Percentiles rank a stretch among this genome's conserved stretches.
These are phyloP conservation scores for Dallia pectoralis DNA, from an alignment of 2,797 vertebrate species.

Conservation along the genomic window DNA sequence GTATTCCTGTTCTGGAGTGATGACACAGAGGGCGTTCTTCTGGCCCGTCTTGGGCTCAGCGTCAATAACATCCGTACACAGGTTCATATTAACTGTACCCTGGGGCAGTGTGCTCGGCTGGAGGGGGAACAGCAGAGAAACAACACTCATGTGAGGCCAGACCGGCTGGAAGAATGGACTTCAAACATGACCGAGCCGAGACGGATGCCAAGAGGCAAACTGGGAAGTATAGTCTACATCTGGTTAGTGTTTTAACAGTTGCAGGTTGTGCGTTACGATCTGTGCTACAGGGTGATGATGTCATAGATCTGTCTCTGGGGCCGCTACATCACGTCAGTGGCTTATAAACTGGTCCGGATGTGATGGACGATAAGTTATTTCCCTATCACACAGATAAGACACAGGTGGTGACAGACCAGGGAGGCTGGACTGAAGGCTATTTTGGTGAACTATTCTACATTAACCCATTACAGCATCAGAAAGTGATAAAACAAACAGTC, in stretches of 20 bases:
- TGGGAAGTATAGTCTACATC: not conserved
- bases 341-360: not conserved
- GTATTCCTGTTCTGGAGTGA: constrained; percentile 81
- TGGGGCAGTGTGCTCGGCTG: constrained; percentile 82
- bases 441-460: not conserved
- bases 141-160: not conserved
- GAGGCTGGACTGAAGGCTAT: constrained; percentile 48
- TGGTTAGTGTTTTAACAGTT: not conserved
- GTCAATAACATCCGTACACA: constrained; percentile 77
- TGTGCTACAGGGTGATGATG: not conserved
- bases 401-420: constrained; percentile 38
- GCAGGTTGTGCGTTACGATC: not conserved
- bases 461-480: too few relatives aligned
- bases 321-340: not conserved
- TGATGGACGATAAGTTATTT: not conserved
- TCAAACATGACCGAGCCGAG: not conserved
- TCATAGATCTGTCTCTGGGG: not conserved
- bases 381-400: constrained; percentile 2
- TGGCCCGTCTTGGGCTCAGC: constrained; percentile 81
- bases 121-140: constrained; percentile 3
- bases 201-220: not conserved
- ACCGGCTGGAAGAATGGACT: not conserved
- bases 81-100: constrained; percentile 84
- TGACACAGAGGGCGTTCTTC: constrained; percentile 81
- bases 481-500: too few relatives aligned